A percentile compares a stretch with the other conserved stretches of the same genome.
These are phyloP conservation scores for Aeoliscus strigatus DNA, from an alignment of 2,797 vertebrate genomes.

Conservation along the genomic window DNA sequence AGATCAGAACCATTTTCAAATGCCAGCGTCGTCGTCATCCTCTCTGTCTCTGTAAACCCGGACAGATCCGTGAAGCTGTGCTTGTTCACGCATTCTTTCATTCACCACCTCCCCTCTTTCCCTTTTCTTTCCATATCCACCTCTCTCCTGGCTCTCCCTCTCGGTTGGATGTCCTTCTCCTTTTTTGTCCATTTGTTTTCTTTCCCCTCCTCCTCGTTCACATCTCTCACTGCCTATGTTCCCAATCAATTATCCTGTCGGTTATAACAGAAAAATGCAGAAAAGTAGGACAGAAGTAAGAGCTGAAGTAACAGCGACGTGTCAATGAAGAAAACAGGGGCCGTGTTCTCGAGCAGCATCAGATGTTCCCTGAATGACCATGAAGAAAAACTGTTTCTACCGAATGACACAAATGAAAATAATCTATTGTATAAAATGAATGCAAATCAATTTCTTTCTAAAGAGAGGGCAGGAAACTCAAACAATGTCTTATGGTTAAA, in stretches of 20 bases:
- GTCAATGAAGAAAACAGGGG: constrained; percentile 1
- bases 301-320: neutral
- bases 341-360: constrained; percentile 1
- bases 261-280: constrained; percentile 7
- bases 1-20: neutral
- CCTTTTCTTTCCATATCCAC: constrained; percentile 11
- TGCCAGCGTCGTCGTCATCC: neutral
- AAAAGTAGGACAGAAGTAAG: constrained; percentile 1
- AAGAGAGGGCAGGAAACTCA: too few species aligned
- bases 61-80: constrained; percentile 8
- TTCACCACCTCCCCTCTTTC: neutral
- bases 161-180: constrained; percentile 5
- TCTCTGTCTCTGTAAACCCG: neutral
- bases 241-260: constrained; percentile 20
- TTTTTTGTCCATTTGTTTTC: constrained; percentile 25
- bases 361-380: constrained; percentile 7
- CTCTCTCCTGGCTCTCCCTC: constrained; percentile 3
- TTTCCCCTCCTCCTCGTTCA: neutral
- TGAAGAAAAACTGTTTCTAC: too few species aligned
- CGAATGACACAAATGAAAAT: too few species aligned
- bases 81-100: constrained; percentile 19
- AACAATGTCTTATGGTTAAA: too few species aligned
- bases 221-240: constrained; percentile 3
- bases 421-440: too few species aligned
- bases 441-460: too few species aligned